A percentile compares a stretch with the other conserved stretches of the same genome.
phyloP scores from a whole-genome alignment of 64 coral and sea anemone genomes.

The Pocillopora damicornis region DNA sequence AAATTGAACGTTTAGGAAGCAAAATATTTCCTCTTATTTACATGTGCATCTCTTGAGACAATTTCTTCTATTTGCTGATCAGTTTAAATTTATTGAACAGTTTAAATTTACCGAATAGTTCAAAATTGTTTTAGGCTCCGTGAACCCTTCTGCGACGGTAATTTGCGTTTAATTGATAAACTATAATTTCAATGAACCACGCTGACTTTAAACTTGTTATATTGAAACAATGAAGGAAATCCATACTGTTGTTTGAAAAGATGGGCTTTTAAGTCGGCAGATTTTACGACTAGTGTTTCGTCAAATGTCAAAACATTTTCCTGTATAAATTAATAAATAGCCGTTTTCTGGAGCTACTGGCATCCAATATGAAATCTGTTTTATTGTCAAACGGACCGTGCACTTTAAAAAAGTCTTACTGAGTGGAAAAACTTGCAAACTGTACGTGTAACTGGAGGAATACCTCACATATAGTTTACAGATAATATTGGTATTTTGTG shows the following conservation, averaged over 20 bases:
- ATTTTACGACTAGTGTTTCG: not conserved
- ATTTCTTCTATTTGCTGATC: not conserved
- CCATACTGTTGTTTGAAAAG: not conserved
- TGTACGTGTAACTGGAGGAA: not conserved
- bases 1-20: not conserved
- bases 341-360: not conserved
- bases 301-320: slow-evolving; percentile 7
- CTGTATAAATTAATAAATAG: slow-evolving; percentile 1
- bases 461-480: not conserved
- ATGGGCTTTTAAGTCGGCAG: not conserved
- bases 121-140: not conserved
- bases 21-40: not conserved
- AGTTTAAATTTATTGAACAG: too few species aligned
- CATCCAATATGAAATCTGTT: not conserved
- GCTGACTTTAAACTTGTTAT: slow-evolving; percentile 1
- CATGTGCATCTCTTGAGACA: too few species aligned
- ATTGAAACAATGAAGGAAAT: not conserved
- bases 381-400: not conserved
- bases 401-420: not conserved
- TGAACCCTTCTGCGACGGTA: slow-evolving; percentile 10
- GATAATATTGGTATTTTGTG: not conserved
- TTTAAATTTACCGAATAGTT: not conserved
- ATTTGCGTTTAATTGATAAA: slow-evolving; percentile 23
- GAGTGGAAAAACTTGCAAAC: not conserved
- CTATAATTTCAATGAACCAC: not conserved